These are phyloP conservation scores for Trypoxylon attenuatum DNA, from an alignment of 2,888 invertebrate genomes.

Conservation along the genomic window DNA sequence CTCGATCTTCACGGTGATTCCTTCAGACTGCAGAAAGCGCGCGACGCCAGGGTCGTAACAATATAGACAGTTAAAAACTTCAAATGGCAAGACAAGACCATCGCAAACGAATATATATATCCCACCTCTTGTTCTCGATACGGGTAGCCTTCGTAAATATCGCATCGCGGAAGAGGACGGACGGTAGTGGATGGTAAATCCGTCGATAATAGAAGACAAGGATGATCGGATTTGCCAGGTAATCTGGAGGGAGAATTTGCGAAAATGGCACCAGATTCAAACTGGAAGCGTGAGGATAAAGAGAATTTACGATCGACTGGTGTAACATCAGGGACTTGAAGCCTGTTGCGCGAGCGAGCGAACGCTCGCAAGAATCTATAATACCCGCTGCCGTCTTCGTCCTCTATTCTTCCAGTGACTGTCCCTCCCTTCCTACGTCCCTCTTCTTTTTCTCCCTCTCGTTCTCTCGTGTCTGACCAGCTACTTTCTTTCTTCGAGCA, in stretches of 20 bases:
- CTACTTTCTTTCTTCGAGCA: constrained; percentile 53
- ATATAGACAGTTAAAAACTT: too few relatives aligned
- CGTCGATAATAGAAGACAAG: too few relatives aligned
- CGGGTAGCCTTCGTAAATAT: too few relatives aligned
- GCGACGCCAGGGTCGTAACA: too few relatives aligned
- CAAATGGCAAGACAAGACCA: too few relatives aligned
- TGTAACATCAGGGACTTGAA: constrained; percentile 3
- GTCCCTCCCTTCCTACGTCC: neutral
- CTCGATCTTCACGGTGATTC: too few relatives aligned
- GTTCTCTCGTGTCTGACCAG: constrained; percentile 11
- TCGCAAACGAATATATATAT: too few relatives aligned
- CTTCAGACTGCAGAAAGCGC: neutral
- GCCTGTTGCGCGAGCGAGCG: too few relatives aligned
- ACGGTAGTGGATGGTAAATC: neutral
- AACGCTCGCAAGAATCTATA: constrained; percentile 12
- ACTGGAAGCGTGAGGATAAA: neutral
- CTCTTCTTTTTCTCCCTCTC: neutral
- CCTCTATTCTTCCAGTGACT: constrained; percentile 15
- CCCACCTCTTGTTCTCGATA: too few relatives aligned
- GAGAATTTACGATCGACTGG: neutral
- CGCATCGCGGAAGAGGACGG: neutral
- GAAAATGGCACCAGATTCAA: neutral
- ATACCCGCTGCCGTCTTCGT: constrained; percentile 10
- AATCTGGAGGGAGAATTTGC: neutral
- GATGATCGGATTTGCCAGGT: neutral